A percentile compares a stretch with the other conserved stretches of the same genome.
Conservation (phyloP, 2,113 vertebrate genomes). For the Calyptomena viridis region DNA sequence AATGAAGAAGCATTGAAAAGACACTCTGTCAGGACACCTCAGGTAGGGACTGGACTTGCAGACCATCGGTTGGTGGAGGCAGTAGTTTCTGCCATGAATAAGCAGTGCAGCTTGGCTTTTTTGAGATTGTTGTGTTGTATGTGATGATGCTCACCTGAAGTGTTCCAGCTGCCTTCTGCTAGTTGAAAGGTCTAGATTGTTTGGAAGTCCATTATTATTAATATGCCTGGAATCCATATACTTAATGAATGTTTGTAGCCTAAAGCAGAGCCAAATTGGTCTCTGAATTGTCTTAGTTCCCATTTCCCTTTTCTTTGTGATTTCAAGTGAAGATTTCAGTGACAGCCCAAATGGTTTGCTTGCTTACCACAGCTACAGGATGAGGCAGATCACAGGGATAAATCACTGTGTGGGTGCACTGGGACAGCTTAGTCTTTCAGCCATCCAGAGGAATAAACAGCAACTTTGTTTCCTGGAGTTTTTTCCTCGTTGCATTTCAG, state of each 20-base stretch:
- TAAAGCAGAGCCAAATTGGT: not conserved
- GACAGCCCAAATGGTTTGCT: not conserved
- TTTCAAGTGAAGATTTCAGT: not conserved
- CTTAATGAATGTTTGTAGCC: not conserved
- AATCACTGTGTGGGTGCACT: not conserved
- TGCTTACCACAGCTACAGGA: not conserved
- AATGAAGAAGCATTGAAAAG: not conserved
- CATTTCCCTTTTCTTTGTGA: not conserved
- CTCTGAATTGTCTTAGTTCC: not conserved
- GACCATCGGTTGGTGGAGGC: not conserved
- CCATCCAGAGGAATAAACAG: not conserved
- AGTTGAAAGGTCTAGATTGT: not conserved
- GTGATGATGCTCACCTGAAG: not conserved
- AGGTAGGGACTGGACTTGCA: not conserved
- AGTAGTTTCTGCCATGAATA: not conserved
- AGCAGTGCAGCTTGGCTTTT: not conserved
- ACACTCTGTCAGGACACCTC: not conserved
- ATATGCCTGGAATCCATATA: not conserved
- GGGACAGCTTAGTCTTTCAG: not conserved
- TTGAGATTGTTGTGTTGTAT: not conserved
- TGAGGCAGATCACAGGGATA: not conserved
- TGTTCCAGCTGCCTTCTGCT: not conserved
- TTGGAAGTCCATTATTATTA: not conserved
- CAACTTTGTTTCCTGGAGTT: not conserved
- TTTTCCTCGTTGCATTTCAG: not conserved